Conservation (phyloP, 2,113 vertebrate species). For the Drymodes brunneopygia region DNA sequence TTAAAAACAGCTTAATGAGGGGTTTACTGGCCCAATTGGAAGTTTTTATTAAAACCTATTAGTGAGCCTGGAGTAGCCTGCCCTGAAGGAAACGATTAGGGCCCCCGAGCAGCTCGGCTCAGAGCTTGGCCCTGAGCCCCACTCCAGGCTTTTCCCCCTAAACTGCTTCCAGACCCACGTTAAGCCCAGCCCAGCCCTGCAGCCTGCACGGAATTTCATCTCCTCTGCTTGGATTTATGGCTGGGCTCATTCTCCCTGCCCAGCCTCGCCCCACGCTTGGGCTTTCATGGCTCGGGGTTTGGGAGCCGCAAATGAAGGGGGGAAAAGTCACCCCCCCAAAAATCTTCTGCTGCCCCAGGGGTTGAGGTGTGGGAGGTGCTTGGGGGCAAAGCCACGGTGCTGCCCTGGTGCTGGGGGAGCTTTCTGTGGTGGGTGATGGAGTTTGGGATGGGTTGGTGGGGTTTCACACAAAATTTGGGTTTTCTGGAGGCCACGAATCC, state of each 20-base stretch:
- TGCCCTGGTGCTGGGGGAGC: fast-evolving
- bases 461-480: not conserved
- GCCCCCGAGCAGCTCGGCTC: constrained; percentile 67
- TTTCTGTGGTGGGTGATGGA: fast-evolving
- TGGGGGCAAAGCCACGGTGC: fast-evolving
- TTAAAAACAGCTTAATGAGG: constrained; percentile 92
- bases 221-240: constrained; percentile 47
- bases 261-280: not conserved
- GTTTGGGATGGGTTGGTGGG: fast-evolving
- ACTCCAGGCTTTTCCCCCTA: constrained; percentile 68
- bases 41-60: constrained; percentile 89
- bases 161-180: constrained; percentile 83
- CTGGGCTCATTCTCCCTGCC: constrained; percentile 5
- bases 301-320: not conserved
- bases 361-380: fast-evolving
- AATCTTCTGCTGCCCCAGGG: not conserved
- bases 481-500: not conserved
- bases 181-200: constrained; percentile 21
- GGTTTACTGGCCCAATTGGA: constrained; percentile 87
- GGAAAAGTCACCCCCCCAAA: not conserved
- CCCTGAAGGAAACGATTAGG: constrained; percentile 88
- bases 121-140: constrained; percentile 71
- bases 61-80: constrained; percentile 68
- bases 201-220: constrained; percentile 37
- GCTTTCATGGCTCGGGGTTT: not conserved